These are phyloP conservation scores for Neodiprion virginianus DNA, from an alignment of 1,140 invertebrate species.

Conservation along the genomic window DNA sequence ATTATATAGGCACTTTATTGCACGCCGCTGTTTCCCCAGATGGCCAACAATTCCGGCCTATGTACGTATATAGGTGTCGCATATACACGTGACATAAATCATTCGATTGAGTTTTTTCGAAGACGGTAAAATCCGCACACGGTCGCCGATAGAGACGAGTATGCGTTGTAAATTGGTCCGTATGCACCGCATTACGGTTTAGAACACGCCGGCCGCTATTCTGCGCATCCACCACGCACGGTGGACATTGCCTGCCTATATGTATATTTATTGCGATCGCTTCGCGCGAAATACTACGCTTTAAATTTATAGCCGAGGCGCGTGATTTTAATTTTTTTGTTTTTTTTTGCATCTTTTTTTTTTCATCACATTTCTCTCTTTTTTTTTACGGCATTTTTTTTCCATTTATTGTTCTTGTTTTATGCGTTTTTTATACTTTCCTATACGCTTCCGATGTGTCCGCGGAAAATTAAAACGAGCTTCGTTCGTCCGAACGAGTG, in stretches of 20 bases:
- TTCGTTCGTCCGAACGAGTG: no score
- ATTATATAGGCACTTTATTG: no score
- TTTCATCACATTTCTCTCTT: neutral
- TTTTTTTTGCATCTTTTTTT: slow-evolving; percentile 12
- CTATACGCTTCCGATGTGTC: no score
- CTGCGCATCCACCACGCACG: slow-evolving; percentile 36
- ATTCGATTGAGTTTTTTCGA: no score
- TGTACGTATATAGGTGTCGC: no score
- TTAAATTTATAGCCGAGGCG: slow-evolving; percentile 53
- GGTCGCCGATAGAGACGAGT: slow-evolving; percentile 27
- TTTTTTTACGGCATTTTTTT: slow-evolving; percentile 30
- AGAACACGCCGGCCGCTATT: slow-evolving; percentile 19
- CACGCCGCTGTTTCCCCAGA: no score
- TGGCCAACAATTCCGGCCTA: no score
- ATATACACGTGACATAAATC: no score
- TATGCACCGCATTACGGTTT: slow-evolving; percentile 59
- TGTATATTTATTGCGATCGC: slow-evolving; percentile 59
- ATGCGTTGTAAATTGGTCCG: slow-evolving; percentile 60
- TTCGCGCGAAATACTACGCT: slow-evolving; percentile 47
- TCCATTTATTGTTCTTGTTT: slow-evolving; percentile 21
- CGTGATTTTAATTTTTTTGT: slow-evolving; percentile 42
- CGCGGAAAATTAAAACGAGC: no score
- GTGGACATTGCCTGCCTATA: slow-evolving; percentile 37
- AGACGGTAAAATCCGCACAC: slow-evolving; percentile 17
- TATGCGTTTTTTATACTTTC: slow-evolving; percentile 13